Evolutionary conservation across 2,113 vertebrate genomes (phyloP), one percentile per base, ranked within the genome.

Genomic region (Oxyura jamaicensis): DNA sequence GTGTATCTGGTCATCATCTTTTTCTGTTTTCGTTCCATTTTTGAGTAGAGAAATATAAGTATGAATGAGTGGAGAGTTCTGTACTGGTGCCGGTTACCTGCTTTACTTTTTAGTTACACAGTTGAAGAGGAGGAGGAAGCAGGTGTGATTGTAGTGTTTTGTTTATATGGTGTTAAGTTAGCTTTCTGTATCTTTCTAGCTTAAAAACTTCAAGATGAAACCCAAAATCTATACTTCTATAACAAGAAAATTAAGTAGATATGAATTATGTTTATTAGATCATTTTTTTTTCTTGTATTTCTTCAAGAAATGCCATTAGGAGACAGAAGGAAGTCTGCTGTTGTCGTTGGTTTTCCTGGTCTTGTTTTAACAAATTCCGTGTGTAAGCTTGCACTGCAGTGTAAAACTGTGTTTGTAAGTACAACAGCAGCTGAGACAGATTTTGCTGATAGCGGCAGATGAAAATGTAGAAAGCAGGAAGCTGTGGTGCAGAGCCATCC

Each of bases 381-480:
- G 10, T 68, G 18, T 59, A 84, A 42, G 65, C 31, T n/a, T 48
- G 29, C 36, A 88, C 55, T 72, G 28, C 58, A 35, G 18, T 66
- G 14, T 68, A 76, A 80, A 96, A 87, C 22, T 65, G 5, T 53
- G 25, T 86, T 44, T 78, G 11, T 92, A 55, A 75, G 29, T 20
- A 16, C 52, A 78, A 52, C 2, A 8, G 71, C 35, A 63, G 81
- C 56, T 53, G 73, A 93, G 81, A 66, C 80, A 44, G 65, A 86
- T 95, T 94, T 85, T 86, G 78, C 83, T 76, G 83, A 90, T 97
- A 88, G 91, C 79, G 78, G 62, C 79, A 81, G 62, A 81, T 71
- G 90, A 76, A 94, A 29, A 36, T 81, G 83, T 71, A 96, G 93
- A 95, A 95, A 97, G 97, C 97, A 98, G 98, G 98, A 98, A 98